These are phyloP conservation scores for Hippotragus niger DNA, from an alignment of 2,113 vertebrate genomes.

Conservation along the genomic window DNA sequence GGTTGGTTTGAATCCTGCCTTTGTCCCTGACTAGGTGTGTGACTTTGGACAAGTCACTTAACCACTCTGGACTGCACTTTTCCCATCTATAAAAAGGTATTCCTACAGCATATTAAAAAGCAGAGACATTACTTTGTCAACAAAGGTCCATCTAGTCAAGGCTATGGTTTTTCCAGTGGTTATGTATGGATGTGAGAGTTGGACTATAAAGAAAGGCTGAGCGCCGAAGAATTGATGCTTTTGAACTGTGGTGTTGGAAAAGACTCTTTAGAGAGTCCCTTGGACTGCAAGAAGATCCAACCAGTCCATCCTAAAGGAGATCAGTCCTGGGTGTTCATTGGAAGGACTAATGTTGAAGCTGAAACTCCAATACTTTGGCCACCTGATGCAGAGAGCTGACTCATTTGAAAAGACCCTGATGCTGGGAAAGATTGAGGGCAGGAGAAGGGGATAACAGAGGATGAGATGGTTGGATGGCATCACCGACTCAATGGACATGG, in stretches of 20 bases:
- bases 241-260: not conserved
- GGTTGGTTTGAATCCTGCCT: not conserved
- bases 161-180: not conserved
- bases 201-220: not conserved
- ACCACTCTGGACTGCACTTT: not conserved
- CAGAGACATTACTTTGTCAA: not conserved
- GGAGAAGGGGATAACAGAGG: not conserved
- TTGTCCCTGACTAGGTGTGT: not conserved
- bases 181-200: not conserved
- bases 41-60: not conserved
- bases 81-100: not conserved
- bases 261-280: not conserved
- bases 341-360: not conserved
- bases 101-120: not conserved
- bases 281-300: not conserved
- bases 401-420: not conserved
- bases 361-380: not conserved
- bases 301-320: not conserved
- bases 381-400: not conserved
- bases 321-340: not conserved
- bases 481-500: not conserved
- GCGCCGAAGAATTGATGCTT: fast-evolving
- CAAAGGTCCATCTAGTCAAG: not conserved
- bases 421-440: not conserved
- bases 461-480: not conserved